Conservation (phyloP, 2,888 invertebrate genomes). For the Amiota communis region DNA sequence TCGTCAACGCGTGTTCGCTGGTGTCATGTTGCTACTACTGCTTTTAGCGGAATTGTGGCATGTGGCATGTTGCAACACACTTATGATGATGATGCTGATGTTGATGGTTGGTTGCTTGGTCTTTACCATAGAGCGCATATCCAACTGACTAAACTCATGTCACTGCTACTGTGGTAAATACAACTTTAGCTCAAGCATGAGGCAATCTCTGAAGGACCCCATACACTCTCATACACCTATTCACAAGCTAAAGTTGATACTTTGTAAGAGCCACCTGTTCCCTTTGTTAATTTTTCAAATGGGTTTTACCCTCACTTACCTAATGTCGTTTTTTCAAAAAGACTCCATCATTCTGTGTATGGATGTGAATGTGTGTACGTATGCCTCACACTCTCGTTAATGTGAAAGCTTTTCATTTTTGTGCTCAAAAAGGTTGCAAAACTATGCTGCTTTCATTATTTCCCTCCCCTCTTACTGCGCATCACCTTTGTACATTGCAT, state of each 20-base stretch:
- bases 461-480: too few species aligned
- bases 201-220: too few species aligned
- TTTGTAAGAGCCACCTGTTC: conserved; percentile 47
- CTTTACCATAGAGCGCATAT: too few species aligned
- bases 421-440: not conserved
- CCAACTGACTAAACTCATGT: too few species aligned
- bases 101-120: too few species aligned
- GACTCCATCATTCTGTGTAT: conserved; percentile 16
- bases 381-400: conserved; percentile 37
- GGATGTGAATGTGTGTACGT: conserved; percentile 14
- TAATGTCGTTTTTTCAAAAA: not conserved
- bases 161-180: not conserved
- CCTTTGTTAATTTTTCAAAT: conserved; percentile 65
- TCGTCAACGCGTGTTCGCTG: not conserved
- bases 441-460: too few species aligned
- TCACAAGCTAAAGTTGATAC: conserved; percentile 17
- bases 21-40: conserved; percentile 48
- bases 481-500: too few species aligned
- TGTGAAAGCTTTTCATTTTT: conserved; percentile 50
- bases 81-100: conserved; percentile 34
- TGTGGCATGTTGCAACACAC: conserved; percentile 37
- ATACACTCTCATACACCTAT: conserved; percentile 21
- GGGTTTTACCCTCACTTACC: conserved; percentile 41
- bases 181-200: conserved; percentile 5
- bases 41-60: conserved; percentile 57